Percentiles rank a stretch among this genome's conserved stretches.
phyloP scores from a whole-genome alignment of 1,140 invertebrate genomes.

The Bombus pyrosoma region DNA sequence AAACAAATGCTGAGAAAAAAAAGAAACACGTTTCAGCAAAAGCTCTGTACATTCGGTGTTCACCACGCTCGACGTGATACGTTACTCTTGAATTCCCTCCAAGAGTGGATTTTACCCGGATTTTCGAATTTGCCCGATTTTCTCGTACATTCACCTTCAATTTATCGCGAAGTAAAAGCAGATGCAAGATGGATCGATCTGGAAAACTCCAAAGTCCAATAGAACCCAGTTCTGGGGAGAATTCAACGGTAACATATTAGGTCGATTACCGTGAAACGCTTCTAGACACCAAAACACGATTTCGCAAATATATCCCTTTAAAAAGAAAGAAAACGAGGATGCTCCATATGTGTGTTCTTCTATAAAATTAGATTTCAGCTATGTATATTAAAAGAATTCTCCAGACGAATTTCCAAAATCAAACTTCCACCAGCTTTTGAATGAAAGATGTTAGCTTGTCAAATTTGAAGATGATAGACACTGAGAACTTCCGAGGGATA shows the following conservation, averaged over 20 bases:
- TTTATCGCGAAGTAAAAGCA: constrained; percentile 16
- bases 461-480: not conserved
- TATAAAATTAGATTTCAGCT: no score
- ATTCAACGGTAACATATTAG: not conserved
- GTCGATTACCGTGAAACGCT: not conserved
- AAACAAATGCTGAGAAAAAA: not conserved
- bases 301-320: no score
- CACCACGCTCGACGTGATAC: not conserved
- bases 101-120: not conserved
- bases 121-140: constrained; percentile 6
- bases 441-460: not conserved
- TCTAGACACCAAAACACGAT: not conserved
- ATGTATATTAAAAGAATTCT: no score
- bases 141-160: not conserved
- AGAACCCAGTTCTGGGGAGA: not conserved
- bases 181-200: not conserved
- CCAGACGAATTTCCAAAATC: not conserved
- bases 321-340: not conserved
- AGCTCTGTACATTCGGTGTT: not conserved
- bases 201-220: constrained; percentile 10
- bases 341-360: no score
- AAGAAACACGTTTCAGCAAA: not conserved
- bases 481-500: not conserved
- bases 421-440: no score
- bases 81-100: constrained; percentile 28